Conservation (phyloP, 2,797 vertebrate species). For the Strix occidentalis region DNA sequence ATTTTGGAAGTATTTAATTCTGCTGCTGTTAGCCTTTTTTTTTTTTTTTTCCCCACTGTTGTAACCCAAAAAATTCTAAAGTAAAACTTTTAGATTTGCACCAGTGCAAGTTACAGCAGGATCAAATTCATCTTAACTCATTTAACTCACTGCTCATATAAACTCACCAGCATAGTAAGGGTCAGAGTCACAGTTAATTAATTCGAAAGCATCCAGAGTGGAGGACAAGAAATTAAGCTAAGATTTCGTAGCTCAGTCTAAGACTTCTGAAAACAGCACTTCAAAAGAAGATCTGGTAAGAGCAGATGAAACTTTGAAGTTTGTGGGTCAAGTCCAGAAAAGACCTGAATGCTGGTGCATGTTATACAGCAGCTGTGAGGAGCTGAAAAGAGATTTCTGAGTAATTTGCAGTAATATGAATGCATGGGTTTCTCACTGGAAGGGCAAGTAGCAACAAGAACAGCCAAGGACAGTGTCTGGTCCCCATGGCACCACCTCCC, state of each 20-base stretch:
- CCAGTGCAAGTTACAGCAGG: not conserved
- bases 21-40: not conserved
- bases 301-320: not conserved
- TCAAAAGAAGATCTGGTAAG: not conserved
- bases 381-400: not conserved
- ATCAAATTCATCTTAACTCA: not conserved
- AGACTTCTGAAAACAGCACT: not conserved
- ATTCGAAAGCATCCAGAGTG: not conserved
- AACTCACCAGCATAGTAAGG: not conserved
- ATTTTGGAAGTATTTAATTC: not conserved
- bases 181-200: not conserved
- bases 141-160: not conserved
- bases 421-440: not conserved
- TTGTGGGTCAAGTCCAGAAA: not conserved
- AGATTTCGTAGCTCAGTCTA: not conserved
- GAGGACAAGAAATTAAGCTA: not conserved
- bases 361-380: not conserved
- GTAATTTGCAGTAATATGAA: not conserved
- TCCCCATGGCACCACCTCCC: not conserved
- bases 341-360: not conserved
- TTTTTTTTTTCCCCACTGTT: not conserved
- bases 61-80: not conserved
- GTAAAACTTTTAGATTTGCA: not conserved
- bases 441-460: not conserved
- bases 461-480: accelerated